phyloP scores from a whole-genome alignment of 2,797 vertebrate genomes.

The Corythornis leucogaster region DNA sequence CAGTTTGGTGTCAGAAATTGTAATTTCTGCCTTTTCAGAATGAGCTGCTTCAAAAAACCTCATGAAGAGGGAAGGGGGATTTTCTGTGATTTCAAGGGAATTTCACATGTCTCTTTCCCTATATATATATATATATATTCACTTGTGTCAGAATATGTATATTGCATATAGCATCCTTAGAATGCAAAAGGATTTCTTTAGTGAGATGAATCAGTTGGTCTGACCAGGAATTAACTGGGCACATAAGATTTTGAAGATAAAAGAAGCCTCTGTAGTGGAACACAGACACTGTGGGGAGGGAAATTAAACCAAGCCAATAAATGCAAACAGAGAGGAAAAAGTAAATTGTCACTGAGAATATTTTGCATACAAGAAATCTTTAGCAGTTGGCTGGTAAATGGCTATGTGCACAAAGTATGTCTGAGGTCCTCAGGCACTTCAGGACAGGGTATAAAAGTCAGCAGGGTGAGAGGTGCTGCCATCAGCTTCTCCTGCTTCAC shows the following conservation, averaged over 20 bases:
- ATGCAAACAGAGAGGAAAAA: not conserved
- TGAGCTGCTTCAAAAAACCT: not conserved
- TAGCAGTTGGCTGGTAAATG: not conserved
- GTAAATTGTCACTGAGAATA: not conserved
- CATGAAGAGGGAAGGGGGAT: not conserved
- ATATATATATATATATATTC: not conserved
- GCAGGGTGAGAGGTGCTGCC: not conserved
- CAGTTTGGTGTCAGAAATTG: not conserved
- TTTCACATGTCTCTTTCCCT: not conserved
- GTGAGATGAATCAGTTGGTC: not conserved
- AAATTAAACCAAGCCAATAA: not conserved
- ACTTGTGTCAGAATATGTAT: not conserved
- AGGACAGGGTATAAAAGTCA: conserved; percentile 42
- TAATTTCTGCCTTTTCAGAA: not conserved
- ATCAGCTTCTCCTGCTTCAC: not conserved
- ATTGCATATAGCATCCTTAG: not conserved
- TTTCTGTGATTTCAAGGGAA: not conserved
- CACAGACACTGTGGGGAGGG: not conserved
- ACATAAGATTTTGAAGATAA: not conserved
- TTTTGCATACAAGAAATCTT: conserved; percentile 21
- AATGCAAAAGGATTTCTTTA: not conserved
- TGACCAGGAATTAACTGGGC: not conserved
- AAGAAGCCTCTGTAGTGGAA: not conserved
- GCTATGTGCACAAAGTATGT: not conserved
- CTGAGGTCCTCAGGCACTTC: not conserved